Percentiles rank a stretch among this genome's conserved stretches.
phyloP scores from a whole-genome alignment of 2,113 vertebrate species.

The Serilophus lunatus region DNA sequence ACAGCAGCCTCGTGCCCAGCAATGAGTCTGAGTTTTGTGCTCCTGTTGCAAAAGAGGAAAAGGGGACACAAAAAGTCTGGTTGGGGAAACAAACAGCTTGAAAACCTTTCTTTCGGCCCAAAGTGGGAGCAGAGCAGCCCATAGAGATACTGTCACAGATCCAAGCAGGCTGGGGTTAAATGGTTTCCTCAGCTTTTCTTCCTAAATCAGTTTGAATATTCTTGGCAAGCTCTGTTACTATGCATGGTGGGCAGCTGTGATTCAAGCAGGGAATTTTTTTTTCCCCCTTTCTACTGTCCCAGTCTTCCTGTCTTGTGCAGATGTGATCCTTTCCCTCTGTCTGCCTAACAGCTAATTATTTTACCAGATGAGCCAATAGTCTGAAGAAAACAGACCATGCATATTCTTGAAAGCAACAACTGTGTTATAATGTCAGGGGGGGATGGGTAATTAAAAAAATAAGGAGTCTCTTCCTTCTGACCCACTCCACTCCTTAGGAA shows the following conservation, averaged over 20 bases:
- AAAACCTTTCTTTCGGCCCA: not conserved
- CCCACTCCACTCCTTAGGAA: not conserved
- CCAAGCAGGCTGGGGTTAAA: conserved; percentile 62
- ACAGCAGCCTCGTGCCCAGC: not conserved
- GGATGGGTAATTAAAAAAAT: not conserved
- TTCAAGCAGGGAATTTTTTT: conserved; percentile 32
- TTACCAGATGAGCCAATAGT: conserved; percentile 61
- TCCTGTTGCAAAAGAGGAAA: not conserved
- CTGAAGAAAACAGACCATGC: conserved; percentile 59
- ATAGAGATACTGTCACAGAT: not conserved
- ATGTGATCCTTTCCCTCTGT: conserved; percentile 59
- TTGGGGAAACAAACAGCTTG: not conserved
- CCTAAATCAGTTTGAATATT: conserved; percentile 62
- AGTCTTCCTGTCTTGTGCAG: conserved; percentile 67
- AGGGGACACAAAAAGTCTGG: not conserved
- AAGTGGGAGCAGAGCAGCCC: conserved; percentile 32
- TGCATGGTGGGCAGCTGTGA: conserved; percentile 69
- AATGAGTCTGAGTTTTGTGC: not conserved
- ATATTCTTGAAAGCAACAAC: conserved; percentile 62
- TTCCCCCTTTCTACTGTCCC: conserved; percentile 34
- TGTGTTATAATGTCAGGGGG: not conserved
- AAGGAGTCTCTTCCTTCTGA: conserved; percentile 11
- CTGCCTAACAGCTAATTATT: conserved; percentile 71
- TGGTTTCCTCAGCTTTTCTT: conserved; percentile 61
- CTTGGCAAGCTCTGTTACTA: conserved; percentile 56